These are phyloP conservation scores for Rotaria macrura DNA, from an alignment of 2,888 invertebrate genomes.

Conservation along the genomic window DNA sequence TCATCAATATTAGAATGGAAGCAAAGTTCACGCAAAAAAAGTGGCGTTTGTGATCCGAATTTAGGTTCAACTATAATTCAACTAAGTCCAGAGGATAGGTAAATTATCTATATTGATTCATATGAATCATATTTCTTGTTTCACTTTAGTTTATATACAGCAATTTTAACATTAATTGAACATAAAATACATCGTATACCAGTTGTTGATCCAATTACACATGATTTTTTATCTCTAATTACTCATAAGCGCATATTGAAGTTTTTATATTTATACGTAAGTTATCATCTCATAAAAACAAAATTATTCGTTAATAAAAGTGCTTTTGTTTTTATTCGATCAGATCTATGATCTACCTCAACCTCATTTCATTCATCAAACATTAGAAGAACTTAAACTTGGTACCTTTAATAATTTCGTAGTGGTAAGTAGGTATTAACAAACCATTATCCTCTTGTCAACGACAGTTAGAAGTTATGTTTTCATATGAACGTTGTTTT, in stretches of 20 bases:
- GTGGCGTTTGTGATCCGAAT: background rate
- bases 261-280: conserved; percentile 7
- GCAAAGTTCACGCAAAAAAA: background rate
- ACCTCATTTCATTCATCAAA: conserved; percentile 3
- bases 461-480: no score
- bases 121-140: background rate
- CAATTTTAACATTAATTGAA: background rate
- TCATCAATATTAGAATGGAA: conserved; percentile 10
- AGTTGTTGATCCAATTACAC: background rate
- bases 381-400: background rate
- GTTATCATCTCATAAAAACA: background rate
- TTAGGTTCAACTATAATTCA: background rate
- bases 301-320: no score
- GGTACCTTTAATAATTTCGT: background rate
- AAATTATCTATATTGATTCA: background rate
- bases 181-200: conserved; percentile 1
- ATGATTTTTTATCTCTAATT: background rate
- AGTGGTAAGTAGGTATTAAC: background rate
- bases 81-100: background rate
- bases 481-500: no score
- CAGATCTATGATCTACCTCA: conserved; percentile 12
- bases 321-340: no score
- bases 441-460: no score
- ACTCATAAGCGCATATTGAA: background rate
- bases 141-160: background rate